Evolutionary conservation across 2,888 invertebrate genomes (phyloP), one percentile per base, ranked within the genome.

Genomic region (Pyrocoelia pectoralis): DNA sequence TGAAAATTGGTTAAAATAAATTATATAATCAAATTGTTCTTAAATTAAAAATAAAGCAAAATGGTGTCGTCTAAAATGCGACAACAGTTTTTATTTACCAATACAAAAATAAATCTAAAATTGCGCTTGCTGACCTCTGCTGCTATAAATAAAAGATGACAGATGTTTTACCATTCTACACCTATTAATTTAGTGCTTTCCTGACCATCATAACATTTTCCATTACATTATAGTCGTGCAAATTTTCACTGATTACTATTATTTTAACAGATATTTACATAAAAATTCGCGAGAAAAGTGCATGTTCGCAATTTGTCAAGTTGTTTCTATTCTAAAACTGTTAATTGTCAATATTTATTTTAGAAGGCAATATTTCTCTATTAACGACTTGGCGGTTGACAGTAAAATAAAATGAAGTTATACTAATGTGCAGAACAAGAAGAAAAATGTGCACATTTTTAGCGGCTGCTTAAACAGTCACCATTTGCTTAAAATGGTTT

Each of bases 271-370:
- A n/a, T n/a, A n/a, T n/a, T n/a, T n/a, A n/a, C n/a, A n/a, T n/a
- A n/a, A n/a, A n/a, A n/a, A n/a, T n/a, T n/a, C n/a, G n/a, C n/a
- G n/a, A n/a, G n/a, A n/a, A n/a, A n/a, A n/a, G n/a, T n/a, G n/a
- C n/a, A n/a, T n/a, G n/a, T n/a, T n/a, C n/a, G n/a, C n/a, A n/a
- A n/a, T n/a, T n/a, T n/a, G n/a, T n/a, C n/a, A n/a, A n/a, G n/a
- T n/a, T n/a, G n/a, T n/a, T n/a, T n/a, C n/a, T n/a, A 56, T 49
- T 56, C 49, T 49, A 40, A 38, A 38, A 19, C 38, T 40, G 49
- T 49, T 18, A 19, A 38, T 41, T 29, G 50, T 38, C 40, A 15
- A 56, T 49, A 56, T 40, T 56, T 56, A 56, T 56, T 56, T 56
- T 56, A 49, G 56, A 18, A 49, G 24, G 1, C 52, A n/a, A 52